phyloP scores from a whole-genome alignment of 2,797 vertebrate species.

The Brotula barbata region DNA sequence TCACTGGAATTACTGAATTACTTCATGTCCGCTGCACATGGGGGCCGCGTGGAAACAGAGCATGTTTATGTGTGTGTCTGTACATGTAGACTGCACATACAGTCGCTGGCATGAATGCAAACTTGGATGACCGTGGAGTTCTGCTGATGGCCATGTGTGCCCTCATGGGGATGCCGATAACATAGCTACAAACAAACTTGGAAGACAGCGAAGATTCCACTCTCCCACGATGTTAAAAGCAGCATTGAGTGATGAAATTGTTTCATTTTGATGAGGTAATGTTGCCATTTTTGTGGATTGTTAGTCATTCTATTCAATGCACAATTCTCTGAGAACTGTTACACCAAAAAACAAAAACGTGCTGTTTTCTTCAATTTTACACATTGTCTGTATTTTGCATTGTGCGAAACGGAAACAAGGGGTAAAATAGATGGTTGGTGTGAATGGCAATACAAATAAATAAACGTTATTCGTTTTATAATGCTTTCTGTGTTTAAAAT shows the following conservation, averaged over 20 bases:
- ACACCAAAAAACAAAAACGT: no score
- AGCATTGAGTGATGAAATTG: not conserved
- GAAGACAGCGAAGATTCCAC: not conserved
- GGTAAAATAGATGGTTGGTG: no score
- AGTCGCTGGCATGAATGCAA: not conserved
- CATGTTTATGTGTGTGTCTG: not conserved
- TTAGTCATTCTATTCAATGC: no score
- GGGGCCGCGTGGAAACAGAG: slow-evolving; percentile 37
- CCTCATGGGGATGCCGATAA: not conserved
- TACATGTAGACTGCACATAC: not conserved
- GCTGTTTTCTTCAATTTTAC: no score
- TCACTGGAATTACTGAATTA: slow-evolving; percentile 62
- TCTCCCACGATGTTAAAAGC: not conserved
- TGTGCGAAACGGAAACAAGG: no score
- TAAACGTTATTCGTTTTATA: no score
- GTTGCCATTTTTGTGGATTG: not conserved
- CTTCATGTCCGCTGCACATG: slow-evolving; percentile 54
- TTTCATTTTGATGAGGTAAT: not conserved
- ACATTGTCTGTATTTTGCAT: no score
- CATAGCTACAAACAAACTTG: not conserved
- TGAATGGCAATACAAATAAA: no score
- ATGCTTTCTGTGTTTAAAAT: no score
- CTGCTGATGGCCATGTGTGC: slow-evolving; percentile 1
- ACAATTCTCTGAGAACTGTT: no score
- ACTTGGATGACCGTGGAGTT: not conserved